Base-by-base conservation (phyloP, 2,888 invertebrate species). In the Unio delphinus region DNA sequence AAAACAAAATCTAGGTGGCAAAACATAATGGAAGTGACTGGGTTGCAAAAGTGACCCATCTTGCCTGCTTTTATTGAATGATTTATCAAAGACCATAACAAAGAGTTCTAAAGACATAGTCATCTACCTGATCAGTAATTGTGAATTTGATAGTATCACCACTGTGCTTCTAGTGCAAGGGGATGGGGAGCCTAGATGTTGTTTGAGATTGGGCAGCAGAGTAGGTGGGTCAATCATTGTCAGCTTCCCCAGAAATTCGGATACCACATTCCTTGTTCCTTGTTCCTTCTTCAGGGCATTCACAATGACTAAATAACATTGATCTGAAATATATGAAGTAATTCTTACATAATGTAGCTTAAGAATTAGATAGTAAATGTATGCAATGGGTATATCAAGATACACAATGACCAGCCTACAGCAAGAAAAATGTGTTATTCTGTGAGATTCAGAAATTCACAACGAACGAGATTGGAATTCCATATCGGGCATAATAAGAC, bases 111-210 rank as follows among this genome's bases (percentile, higher is more conserved):
- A 26, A 23, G 26, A 23, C 34, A 45, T 15, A 15, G 11, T 15
- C 11, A 18, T 82, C 84, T 80, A 94, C 94, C 92, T 97, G 98
- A 92, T 99, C 99, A 2, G 97, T 97, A 87, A 99, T 98, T 58
- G 99, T 98, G 89, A 98, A 99, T 90, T 99, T 99, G 73, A 99
- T 95, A 61, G 99, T 1, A 99, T 98, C 20, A 99, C 97, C 3
- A 98, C 97, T 0, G 99, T 99, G 1, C 97, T 97, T 86, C 99
- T 93, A 91, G 97, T 96, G 72, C 88, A 80, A 8, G 89, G 82
- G 6, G 90, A 90, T 57, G 75, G 69, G 20, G 84, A 83, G 20
- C 79, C 76, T 18, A 90, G 82, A 73, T 89, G 83, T 45, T 82
- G 80, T 73, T 87, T 86, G 72, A 99, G 91, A 84, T 95, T 93